A percentile compares a stretch with the other conserved stretches of the same genome.
phyloP scores from a whole-genome alignment of 2,797 vertebrate species.

The Garrulus glandarius region DNA sequence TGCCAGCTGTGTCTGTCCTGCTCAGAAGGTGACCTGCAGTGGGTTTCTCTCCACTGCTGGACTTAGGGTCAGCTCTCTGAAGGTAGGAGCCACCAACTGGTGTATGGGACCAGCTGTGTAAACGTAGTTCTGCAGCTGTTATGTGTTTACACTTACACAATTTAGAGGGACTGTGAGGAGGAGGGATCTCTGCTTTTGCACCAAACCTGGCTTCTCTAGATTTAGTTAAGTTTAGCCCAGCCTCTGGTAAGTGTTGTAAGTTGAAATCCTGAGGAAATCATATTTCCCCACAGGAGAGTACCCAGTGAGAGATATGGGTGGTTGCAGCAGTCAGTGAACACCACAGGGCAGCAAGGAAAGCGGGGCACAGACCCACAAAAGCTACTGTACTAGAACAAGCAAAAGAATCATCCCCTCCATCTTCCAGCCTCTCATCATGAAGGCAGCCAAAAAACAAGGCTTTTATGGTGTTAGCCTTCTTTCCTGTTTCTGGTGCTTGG shows the following conservation, averaged over 20 bases:
- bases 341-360: not conserved
- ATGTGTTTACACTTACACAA: not conserved
- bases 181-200: not conserved
- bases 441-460: not conserved
- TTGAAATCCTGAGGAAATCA: not conserved
- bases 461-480: not conserved
- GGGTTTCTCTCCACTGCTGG: not conserved
- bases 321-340: not conserved
- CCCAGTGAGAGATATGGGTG: not conserved
- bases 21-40: not conserved
- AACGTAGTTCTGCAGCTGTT: not conserved
- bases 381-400: not conserved
- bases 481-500: not conserved
- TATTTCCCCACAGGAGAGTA: not conserved
- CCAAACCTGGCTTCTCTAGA: not conserved
- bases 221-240: not conserved
- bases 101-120: not conserved
- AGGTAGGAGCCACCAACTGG: not conserved
- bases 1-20: not conserved
- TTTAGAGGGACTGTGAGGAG: not conserved
- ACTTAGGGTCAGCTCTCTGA: not conserved
- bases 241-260: not conserved
- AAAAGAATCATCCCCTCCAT: not conserved
- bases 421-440: not conserved
- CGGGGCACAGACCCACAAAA: not conserved